Percentiles rank a stretch among this genome's conserved stretches.
These are phyloP conservation scores for Emydocephalus ijimae DNA, from an alignment of 2,113 vertebrate genomes.

Conservation along the genomic window DNA sequence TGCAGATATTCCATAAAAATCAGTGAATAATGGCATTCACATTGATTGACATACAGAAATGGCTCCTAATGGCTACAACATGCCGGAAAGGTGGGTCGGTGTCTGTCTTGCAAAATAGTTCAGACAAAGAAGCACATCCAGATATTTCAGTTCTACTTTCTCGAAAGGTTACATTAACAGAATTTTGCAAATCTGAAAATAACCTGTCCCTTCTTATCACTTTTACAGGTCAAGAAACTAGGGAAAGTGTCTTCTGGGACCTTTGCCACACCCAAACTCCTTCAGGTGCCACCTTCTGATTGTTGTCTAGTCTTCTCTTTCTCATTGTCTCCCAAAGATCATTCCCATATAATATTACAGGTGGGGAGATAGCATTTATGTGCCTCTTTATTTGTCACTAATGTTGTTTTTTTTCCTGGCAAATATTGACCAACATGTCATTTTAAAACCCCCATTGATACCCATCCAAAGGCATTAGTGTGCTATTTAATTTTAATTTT, in stretches of 20 bases:
- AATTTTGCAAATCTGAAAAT: neutral
- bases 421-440: neutral
- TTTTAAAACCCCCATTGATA: neutral
- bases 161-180: neutral
- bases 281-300: neutral
- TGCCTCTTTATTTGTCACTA: neutral
- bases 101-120: neutral
- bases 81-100: neutral
- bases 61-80: neutral
- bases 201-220: neutral
- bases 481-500: neutral
- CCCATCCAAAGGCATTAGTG: neutral
- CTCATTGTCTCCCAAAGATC: neutral
- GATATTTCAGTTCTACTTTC: neutral
- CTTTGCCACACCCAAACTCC: neutral
- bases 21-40: neutral
- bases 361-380: neutral
- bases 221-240: neutral
- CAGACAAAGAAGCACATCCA: neutral
- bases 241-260: neutral
- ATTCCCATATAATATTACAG: neutral
- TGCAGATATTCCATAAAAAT: neutral
- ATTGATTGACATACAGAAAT: neutral
- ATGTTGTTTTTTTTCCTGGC: neutral
- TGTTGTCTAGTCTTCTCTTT: neutral